phyloP scores from a whole-genome alignment of 2,797 vertebrate genomes.

The Poecilia velifera region DNA sequence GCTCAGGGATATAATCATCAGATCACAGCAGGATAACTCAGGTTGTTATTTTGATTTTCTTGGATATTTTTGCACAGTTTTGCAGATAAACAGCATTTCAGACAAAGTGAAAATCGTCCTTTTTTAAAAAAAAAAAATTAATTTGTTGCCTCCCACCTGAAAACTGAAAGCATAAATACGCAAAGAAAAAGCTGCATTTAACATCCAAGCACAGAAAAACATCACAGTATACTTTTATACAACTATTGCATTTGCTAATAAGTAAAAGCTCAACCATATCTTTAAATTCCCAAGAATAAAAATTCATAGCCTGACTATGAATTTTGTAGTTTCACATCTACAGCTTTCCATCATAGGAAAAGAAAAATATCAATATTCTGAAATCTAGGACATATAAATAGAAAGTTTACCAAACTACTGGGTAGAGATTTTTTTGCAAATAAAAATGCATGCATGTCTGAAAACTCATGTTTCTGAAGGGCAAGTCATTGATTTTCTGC shows the following conservation, averaged over 20 bases:
- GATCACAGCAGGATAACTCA: not conserved
- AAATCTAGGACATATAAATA: not conserved
- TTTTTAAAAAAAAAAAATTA: not conserved
- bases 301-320: too few species aligned
- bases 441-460: not conserved
- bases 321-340: not conserved
- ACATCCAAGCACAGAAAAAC: not conserved
- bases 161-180: not conserved
- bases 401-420: conserved; percentile 1
- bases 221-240: not conserved
- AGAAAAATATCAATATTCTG: not conserved
- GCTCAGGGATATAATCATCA: too few species aligned
- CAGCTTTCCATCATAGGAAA: not conserved
- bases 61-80: not conserved
- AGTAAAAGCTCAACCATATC: not conserved
- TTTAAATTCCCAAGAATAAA: not conserved
- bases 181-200: not conserved
- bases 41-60: not conserved
- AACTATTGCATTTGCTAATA: too few species aligned
- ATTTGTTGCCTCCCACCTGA: not conserved
- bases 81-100: not conserved
- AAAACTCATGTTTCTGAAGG: not conserved
- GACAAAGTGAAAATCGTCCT: not conserved
- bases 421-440: not conserved
- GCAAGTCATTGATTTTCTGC: not conserved